Base-by-base conservation (phyloP, 2,113 vertebrate species). In the Drymodes brunneopygia region DNA sequence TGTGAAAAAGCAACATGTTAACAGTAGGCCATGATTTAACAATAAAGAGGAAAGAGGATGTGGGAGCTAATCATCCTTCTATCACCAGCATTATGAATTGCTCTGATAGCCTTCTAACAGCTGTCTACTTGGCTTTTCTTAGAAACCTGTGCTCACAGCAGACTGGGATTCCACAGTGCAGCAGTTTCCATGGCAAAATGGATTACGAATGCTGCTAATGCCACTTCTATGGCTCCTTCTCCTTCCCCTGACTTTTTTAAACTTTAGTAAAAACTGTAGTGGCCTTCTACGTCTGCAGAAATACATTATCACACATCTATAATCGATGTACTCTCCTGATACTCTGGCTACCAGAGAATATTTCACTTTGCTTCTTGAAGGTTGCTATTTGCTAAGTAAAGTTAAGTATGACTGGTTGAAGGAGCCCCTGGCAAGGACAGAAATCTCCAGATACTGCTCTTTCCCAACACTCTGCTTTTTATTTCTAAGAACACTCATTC, bases 111-210 rank as follows among this genome's bases (percentile, higher is more conserved):
- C 79, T 90, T 53, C 60, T 38, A 87, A 89, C 81, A 90, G 88
- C 51, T 92, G 58, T 83, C 88, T 86, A 42, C 36, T 95, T 70
- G 35, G 83, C 62, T 90, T 70, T 83, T 78, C 81, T 72, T 95
- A 61, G 84, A 85, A 96, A 94, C 80, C 62, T 74, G 16, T 11
- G 45, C 77, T 90, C 51, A 40, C 64, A 84, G 48, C 66, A 85
- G 87, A 65, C 45, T 77, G 84, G 62, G 88, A 96, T 96, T 92
- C 74, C 86, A 96, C 57, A 77, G 17, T 50, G 82, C 79, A 64
- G 45, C 78, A 60, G 96, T 97, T 98, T 96, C 93, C 96, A 98
- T 94, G 94, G 95, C 58, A 96, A 97, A 96, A 95, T 42, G 84
- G n/a, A 94, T 91, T 80, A 86, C 0, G 4, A 95, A 86, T 66